Base-by-base conservation (phyloP, 2,888 invertebrate species). In the Dysmachus trigonus region DNA sequence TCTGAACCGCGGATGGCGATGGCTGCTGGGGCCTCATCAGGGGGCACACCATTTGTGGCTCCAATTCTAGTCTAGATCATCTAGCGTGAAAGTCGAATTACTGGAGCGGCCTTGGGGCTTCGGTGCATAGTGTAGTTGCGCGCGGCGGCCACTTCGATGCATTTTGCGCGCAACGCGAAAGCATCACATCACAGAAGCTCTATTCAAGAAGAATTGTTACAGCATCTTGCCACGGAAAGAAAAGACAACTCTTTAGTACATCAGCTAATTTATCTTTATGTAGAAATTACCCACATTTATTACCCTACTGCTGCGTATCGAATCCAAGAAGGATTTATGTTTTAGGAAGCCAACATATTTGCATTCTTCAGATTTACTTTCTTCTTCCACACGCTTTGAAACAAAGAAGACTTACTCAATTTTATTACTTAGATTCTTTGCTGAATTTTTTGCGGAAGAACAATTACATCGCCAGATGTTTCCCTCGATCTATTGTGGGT, bases 41-140 rank as follows among this genome's bases (percentile, higher is more conserved):
- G 38, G n/a, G n/a, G n/a, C n/a, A n/a, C 38, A 30, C 15, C 72
- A 72, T 72, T 72, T 73, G 27, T 7, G 73, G 30, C 33, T 33
- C 38, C n/a, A 73, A 73, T 38, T 76, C 76, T n/a, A 73, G 30
- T 38, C 76, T 76, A 76, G 76, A 76, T 76, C 76, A 76, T 76
- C 76, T 33, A 76, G 2, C 35, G 35, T 38, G 76, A 76, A 76
- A 35, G 76, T 76, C 41, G 22, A 76, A 76, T 38, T 76, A 76
- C 38, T 76, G 18, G 35, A 76, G 76, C 38, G 76, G 76, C 76
- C 76, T 76, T 76, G 76, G 76, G 4, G 41, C 15, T 41, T 7
- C 10, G 13, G 38, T 62, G 62, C n/a, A 47, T 27, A 62, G 62
- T 62, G 62, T 8, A 6, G 22, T 22, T 62, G 62, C 8, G 1